Percentiles rank a stretch among this genome's conserved stretches.
These are phyloP conservation scores for Syritta pipiens DNA, from an alignment of 2,888 invertebrate genomes.

Conservation along the genomic window DNA sequence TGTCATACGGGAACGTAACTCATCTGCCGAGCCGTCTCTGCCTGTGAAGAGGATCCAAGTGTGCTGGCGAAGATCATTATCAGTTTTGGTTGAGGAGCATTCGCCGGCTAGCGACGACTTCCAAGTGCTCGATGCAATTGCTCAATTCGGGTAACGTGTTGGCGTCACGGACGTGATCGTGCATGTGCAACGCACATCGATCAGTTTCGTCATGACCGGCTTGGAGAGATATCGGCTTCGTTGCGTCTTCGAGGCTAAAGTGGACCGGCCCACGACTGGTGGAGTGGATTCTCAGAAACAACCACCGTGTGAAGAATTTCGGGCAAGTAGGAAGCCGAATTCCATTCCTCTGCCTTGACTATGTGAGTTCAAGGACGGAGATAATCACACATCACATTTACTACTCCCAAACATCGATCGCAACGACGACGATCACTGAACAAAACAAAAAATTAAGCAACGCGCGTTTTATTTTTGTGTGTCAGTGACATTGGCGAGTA, in stretches of 20 bases:
- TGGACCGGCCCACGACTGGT: background rate
- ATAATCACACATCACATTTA: too few relatives aligned
- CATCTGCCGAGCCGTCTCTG: too few relatives aligned
- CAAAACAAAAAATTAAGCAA: background rate
- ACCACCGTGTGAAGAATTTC: too few relatives aligned
- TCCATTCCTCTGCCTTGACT: too few relatives aligned
- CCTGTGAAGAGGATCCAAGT: too few relatives aligned
- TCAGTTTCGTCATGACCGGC: background rate
- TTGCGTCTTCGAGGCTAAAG: slow-evolving; percentile 4
- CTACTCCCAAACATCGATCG: too few relatives aligned
- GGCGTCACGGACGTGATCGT: background rate
- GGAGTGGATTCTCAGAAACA: too few relatives aligned
- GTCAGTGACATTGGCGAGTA: slow-evolving; percentile 30
- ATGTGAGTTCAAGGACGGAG: too few relatives aligned
- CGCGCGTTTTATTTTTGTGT: slow-evolving; percentile 8
- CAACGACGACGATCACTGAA: too few relatives aligned
- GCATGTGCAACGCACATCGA: slow-evolving; percentile 18
- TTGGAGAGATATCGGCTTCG: too few relatives aligned
- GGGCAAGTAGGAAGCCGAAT: too few relatives aligned
- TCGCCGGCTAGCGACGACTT: background rate
- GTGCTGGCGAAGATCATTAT: slow-evolving; percentile 22
- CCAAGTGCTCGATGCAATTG: slow-evolving; percentile 11
- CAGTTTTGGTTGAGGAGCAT: slow-evolving; percentile 5
- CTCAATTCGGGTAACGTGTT: background rate
- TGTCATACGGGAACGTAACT: slow-evolving; percentile 13